A percentile compares a stretch with the other conserved stretches of the same genome.
Evolutionary conservation across 2,797 vertebrate species (phyloP).

Genomic region (Salarias fasciatus): DNA sequence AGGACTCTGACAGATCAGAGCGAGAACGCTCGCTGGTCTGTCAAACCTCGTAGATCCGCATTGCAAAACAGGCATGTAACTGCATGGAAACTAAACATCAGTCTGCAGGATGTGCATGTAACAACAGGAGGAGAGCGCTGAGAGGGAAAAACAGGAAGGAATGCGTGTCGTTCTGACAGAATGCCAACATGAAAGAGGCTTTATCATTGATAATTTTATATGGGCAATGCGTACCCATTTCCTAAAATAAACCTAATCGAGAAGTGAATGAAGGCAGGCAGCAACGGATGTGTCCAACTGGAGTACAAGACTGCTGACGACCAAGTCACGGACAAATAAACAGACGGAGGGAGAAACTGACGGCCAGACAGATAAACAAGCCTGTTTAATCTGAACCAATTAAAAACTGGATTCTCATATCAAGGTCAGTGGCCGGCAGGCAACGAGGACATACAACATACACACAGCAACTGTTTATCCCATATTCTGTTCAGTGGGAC

Average conservation of each 20-base stretch:
- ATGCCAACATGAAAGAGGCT: background rate
- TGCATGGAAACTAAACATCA: slow-evolving; percentile 42
- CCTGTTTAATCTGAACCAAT: slow-evolving; percentile 37
- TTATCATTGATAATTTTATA: no score
- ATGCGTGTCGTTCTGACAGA: background rate
- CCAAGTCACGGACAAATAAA: slow-evolving; percentile 27
- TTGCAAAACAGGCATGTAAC: slow-evolving; percentile 30
- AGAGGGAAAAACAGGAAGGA: slow-evolving; percentile 10
- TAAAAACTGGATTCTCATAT: slow-evolving; percentile 46
- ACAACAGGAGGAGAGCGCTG: slow-evolving; percentile 33
- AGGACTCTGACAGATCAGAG: slow-evolving; percentile 50
- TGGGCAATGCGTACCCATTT: background rate
- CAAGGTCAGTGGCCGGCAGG: slow-evolving; percentile 21
- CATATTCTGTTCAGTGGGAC: slow-evolving; percentile 12
- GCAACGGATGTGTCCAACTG: slow-evolving; percentile 16
- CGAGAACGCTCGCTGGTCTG: slow-evolving; percentile 39
- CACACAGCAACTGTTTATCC: slow-evolving; percentile 27
- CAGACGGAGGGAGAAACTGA: slow-evolving; percentile 32
- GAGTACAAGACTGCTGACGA: slow-evolving; percentile 20
- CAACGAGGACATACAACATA: no score
- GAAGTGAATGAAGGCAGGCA: slow-evolving; percentile 13
- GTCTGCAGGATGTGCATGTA: slow-evolving; percentile 25
- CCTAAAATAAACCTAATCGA: slow-evolving; percentile 10
- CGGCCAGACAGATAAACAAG: slow-evolving; percentile 15
- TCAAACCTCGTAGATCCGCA: slow-evolving; percentile 28